phyloP scores from a whole-genome alignment of 2,113 vertebrate genomes.

The Syrmaticus mikado region DNA sequence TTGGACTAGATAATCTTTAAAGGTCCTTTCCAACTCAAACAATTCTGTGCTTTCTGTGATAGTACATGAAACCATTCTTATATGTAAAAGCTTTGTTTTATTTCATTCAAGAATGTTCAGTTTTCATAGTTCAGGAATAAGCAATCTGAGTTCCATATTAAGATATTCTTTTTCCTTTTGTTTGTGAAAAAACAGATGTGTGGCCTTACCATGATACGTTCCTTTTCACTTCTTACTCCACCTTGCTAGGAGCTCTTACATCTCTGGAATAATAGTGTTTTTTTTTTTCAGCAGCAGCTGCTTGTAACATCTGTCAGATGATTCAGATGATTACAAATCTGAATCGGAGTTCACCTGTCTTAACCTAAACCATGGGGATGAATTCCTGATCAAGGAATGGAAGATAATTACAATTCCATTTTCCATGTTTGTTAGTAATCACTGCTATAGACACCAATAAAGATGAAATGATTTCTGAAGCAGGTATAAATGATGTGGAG shows the following conservation, averaged over 20 bases:
- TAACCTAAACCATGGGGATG: constrained; percentile 70
- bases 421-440: constrained; percentile 75
- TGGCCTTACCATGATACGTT: constrained; percentile 65
- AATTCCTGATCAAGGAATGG: constrained; percentile 80
- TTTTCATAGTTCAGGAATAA: constrained; percentile 60
- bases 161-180: background rate
- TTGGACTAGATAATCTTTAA: too few species aligned
- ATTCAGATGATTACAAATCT: constrained; percentile 75
- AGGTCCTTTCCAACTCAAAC: too few species aligned
- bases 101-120: constrained; percentile 24
- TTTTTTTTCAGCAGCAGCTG: constrained; percentile 69
- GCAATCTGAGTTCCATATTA: constrained; percentile 63
- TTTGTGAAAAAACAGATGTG: constrained; percentile 70
- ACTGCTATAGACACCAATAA: constrained; percentile 68
- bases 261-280: constrained; percentile 67
- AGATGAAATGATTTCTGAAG: constrained; percentile 75
- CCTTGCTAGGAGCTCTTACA: constrained; percentile 72
- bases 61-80: background rate
- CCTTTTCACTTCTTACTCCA: constrained; percentile 65
- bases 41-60: too few species aligned
- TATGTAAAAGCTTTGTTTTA: background rate
- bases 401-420: constrained; percentile 76
- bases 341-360: constrained; percentile 80
- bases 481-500: constrained; percentile 67
- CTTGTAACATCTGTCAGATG: constrained; percentile 76